Evolutionary conservation across 2,797 vertebrate genomes (phyloP).

Genomic region (Morus bassanus): DNA sequence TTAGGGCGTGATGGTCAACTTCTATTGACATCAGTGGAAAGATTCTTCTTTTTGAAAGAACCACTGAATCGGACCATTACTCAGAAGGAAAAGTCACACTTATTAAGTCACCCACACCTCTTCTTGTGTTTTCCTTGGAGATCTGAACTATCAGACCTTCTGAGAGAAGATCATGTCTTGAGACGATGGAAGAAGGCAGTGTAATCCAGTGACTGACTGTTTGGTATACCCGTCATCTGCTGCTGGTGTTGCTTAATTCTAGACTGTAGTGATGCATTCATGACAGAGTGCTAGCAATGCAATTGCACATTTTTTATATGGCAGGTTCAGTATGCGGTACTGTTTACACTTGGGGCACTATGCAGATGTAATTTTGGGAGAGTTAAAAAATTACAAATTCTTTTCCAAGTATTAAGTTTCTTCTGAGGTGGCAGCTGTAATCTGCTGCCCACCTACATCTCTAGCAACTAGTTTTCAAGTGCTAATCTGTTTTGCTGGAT

Average conservation of each 20-base stretch:
- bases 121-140: slow-evolving; percentile 15
- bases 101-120: not conserved
- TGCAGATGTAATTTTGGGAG: not conserved
- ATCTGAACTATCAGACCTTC: not conserved
- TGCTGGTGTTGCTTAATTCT: not conserved
- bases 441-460: not conserved
- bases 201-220: not conserved
- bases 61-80: not conserved
- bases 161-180: not conserved
- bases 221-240: not conserved
- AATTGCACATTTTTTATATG: not conserved
- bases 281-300: not conserved
- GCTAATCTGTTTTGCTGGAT: slow-evolving; percentile 5
- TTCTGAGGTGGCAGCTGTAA: not conserved
- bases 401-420: not conserved
- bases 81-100: slow-evolving; percentile 18
- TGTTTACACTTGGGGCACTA: not conserved
- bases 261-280: not conserved
- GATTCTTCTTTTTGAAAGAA: slow-evolving; percentile 10
- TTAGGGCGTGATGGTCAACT: not conserved
- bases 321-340: fast-evolving
- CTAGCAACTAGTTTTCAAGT: not conserved
- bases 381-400: not conserved
- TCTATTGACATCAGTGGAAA: slow-evolving; percentile 23
- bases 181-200: not conserved